A percentile compares a stretch with the other conserved stretches of the same genome.
Conservation (phyloP, 2,797 vertebrate species). For the Acrossocheilus fasciatus region DNA sequence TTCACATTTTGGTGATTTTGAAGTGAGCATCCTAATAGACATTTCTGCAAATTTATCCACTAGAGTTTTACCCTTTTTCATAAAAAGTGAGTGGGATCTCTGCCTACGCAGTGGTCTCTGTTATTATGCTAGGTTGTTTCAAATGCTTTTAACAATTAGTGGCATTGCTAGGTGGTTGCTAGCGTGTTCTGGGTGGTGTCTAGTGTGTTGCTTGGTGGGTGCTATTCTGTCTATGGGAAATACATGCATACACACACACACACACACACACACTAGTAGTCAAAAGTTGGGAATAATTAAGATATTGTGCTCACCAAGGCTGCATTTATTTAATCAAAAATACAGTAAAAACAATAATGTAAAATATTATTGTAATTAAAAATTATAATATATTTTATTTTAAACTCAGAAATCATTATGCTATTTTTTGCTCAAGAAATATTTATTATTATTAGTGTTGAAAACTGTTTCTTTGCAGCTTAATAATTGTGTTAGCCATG, state of each 20-base stretch:
- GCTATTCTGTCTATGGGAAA: neutral
- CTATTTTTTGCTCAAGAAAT: too few relatives aligned
- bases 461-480: too few relatives aligned
- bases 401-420: too few relatives aligned
- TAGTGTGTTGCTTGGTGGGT: neutral
- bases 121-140: conserved; percentile 10
- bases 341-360: too few relatives aligned
- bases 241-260: neutral
- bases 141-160: neutral
- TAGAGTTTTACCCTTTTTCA: conserved; percentile 5
- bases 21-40: neutral
- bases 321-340: too few relatives aligned
- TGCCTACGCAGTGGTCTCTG: neutral
- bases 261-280: too few relatives aligned
- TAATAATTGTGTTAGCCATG: too few relatives aligned
- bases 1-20: conserved; percentile 28
- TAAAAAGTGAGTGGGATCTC: conserved; percentile 1
- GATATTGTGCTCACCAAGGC: too few relatives aligned
- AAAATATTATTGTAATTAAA: too few relatives aligned
- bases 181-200: neutral
- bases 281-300: too few relatives aligned
- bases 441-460: too few relatives aligned
- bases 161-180: neutral
- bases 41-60: neutral
- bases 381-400: too few relatives aligned